Evolutionary conservation across 1,140 invertebrate genomes (phyloP), one percentile per base, ranked within the genome.

Genomic region (Kradibia gibbosae): DNA sequence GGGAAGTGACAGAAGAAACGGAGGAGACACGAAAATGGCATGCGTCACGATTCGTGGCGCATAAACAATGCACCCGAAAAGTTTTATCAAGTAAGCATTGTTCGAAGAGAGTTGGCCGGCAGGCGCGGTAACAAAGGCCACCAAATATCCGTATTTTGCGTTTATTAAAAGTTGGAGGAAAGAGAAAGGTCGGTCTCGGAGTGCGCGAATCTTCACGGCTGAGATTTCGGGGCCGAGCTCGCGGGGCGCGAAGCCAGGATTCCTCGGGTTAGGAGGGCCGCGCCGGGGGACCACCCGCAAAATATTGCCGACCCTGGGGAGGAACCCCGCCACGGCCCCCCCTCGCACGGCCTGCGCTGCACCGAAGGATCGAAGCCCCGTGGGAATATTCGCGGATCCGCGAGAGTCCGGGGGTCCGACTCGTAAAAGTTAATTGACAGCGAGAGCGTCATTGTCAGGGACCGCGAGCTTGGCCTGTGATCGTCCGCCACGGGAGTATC

Each of bases 381-480:
- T 5, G 53, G 5, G 53, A 57, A 20, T 13, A 5, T 5, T 70
- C 65, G 65, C 73, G 55, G 22, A 57, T 75, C 36, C 57, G 73
- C 55, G 73, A 57, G 73, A 75, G 34, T 75, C 53, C 53, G 34
- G 39, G 25, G 53, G 50, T n/a, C 28, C 42, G 42, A 5, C 5
- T 45, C 57, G 71, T 73, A 73, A 73, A 73, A 73, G 55, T 76
- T 76, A 76, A 76, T 76, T 76, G 55, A n/a, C n/a, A n/a, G n/a
- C n/a, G n/a, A n/a, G n/a, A n/a, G n/a, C n/a, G n/a, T n/a, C n/a
- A n/a, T n/a, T n/a, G 50, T 11, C 3, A 53, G 15, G 50, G 22
- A 20, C 3, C 20, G 50, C 10, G 50, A 20, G 22, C 3, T 22
- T 3, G 50, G 10, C 50, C 3, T 20, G 50, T 8, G 50, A 22